phyloP scores from a whole-genome alignment of 1,140 invertebrate genomes.

The Drosophila obscura region DNA sequence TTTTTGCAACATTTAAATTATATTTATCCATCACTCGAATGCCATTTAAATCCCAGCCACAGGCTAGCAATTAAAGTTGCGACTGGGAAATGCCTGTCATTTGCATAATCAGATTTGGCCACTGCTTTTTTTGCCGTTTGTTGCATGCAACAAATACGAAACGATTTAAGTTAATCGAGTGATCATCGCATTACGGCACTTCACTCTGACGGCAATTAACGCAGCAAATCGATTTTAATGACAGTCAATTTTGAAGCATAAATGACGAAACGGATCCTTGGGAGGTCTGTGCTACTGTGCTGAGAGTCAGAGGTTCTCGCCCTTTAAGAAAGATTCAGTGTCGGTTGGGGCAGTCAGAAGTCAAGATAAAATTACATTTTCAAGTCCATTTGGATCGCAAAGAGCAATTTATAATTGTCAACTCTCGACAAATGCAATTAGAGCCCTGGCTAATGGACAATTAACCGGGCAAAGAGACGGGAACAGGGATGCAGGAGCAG shows the following conservation, averaged over 20 bases:
- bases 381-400: conserved; percentile 43
- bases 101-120: conserved; percentile 56
- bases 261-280: not conserved
- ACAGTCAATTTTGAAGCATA: conserved; percentile 24
- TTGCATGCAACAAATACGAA: conserved; percentile 27
- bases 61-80: conserved; percentile 32
- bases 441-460: conserved; percentile 68
- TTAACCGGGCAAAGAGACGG: conserved; percentile 31
- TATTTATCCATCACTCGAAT: conserved; percentile 49
- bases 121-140: conserved; percentile 8
- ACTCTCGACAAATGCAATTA: conserved; percentile 74
- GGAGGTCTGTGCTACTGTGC: no score
- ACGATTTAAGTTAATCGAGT: conserved; percentile 52
- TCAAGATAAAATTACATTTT: conserved; percentile 49
- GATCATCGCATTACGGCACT: conserved; percentile 46
- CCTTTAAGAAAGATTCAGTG: no score
- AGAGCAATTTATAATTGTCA: conserved; percentile 80
- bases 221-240: conserved; percentile 59
- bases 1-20: conserved; percentile 45
- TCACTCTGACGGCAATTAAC: conserved; percentile 57
- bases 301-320: not conserved
- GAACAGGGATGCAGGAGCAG: not conserved
- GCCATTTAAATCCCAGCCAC: conserved; percentile 35
- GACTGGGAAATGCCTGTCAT: conserved; percentile 27
- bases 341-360: not conserved